Evolutionary conservation across 2,888 invertebrate species (phyloP).

Genomic region (Mechanitis messenoides): DNA sequence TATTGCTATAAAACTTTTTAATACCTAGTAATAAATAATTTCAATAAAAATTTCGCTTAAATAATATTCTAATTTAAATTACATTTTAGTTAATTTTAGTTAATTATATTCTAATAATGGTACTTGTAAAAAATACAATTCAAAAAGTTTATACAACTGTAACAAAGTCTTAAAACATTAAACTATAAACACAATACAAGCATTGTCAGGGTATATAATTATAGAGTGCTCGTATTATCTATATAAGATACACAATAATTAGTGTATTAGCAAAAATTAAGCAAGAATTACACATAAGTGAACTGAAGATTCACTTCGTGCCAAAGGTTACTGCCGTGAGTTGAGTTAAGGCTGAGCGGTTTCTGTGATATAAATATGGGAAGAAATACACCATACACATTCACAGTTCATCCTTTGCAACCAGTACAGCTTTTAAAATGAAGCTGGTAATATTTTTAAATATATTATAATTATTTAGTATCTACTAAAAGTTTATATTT

Average conservation of each 20-base stretch:
- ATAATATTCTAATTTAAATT: not conserved
- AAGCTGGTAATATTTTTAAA: slow-evolving; percentile 60
- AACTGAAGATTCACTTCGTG: slow-evolving; percentile 41
- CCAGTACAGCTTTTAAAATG: slow-evolving; percentile 61
- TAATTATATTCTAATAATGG: too few species aligned
- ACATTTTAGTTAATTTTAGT: too few species aligned
- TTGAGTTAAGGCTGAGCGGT: slow-evolving; percentile 66
- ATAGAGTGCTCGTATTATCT: slow-evolving; percentile 8
- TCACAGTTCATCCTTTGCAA: slow-evolving; percentile 49
- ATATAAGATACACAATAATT: slow-evolving; percentile 47
- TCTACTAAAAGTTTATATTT: not conserved
- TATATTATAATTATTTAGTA: not conserved
- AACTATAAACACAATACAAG: slow-evolving; percentile 6
- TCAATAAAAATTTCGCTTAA: not conserved
- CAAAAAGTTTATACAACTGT: too few species aligned
- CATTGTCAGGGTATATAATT: slow-evolving; percentile 6
- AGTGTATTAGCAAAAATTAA: slow-evolving; percentile 60
- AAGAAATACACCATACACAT: slow-evolving; percentile 51
- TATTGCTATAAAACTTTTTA: too few species aligned
- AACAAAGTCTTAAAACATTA: not conserved
- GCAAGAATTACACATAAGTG: slow-evolving; percentile 48
- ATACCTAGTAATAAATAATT: too few species aligned
- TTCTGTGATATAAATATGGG: slow-evolving; percentile 72
- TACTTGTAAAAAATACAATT: too few species aligned
- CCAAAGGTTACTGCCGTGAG: slow-evolving; percentile 72